A percentile compares a stretch with the other conserved stretches of the same genome.
Conservation (phyloP, 2,113 vertebrate genomes). For the Turnix velox region DNA sequence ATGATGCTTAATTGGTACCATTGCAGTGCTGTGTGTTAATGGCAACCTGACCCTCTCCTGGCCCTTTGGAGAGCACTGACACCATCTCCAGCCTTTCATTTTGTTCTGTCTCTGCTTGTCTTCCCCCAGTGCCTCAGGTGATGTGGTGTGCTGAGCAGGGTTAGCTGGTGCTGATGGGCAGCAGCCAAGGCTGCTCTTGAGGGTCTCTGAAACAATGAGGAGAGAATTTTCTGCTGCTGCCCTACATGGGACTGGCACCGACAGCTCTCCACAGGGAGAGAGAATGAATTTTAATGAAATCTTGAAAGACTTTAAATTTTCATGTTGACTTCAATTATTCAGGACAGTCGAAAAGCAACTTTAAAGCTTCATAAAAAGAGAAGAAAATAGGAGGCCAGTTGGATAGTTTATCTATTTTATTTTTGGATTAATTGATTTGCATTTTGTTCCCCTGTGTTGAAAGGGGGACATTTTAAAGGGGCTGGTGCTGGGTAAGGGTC, state of each 20-base stretch:
- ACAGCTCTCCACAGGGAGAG: conserved; percentile 12
- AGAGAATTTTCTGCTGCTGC: conserved; percentile 8
- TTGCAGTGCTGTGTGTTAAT: not conserved
- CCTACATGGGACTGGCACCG: conserved; percentile 8
- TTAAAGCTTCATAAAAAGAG: not conserved
- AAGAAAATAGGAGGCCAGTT: not conserved
- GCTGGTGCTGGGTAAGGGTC: not conserved
- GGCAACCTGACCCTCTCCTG: not conserved
- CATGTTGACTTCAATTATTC: conserved; percentile 70
- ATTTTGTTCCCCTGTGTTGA: not conserved
- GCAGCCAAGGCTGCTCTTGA: not conserved
- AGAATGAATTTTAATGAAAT: conserved; percentile 69
- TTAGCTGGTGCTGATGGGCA: not conserved
- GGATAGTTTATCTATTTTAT: not conserved
- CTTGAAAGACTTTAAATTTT: conserved; percentile 70
- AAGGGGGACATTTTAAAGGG: not conserved
- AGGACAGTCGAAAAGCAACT: conserved; percentile 19
- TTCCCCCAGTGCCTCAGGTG: too few relatives aligned
- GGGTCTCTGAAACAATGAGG: not conserved
- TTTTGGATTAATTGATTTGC: not conserved
- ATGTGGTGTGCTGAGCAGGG: too few relatives aligned
- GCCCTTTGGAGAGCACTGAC: not conserved
- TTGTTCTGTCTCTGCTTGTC: too few relatives aligned
- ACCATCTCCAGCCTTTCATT: too few relatives aligned
- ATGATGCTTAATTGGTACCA: not conserved